Conservation (phyloP, 2,888 invertebrate species). For the Andrena marginata region DNA sequence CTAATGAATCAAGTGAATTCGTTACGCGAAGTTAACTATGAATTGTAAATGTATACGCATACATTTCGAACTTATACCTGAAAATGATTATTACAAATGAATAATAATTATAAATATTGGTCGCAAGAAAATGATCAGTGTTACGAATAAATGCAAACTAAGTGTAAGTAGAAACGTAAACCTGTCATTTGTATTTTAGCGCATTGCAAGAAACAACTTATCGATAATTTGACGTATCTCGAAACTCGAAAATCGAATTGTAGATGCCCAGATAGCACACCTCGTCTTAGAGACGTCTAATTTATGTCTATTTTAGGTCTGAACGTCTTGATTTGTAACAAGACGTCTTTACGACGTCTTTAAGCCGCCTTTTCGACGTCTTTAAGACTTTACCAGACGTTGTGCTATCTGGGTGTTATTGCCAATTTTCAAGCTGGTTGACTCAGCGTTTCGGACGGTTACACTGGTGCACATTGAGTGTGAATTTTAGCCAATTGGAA, state of each 20-base stretch:
- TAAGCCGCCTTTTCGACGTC: no score
- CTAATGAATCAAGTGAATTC: not conserved
- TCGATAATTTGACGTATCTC: constrained; percentile 18
- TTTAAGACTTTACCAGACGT: no score
- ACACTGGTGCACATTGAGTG: no score
- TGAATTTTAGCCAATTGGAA: no score
- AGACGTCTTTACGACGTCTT: no score
- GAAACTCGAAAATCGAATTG: constrained; percentile 25
- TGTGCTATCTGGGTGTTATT: no score
- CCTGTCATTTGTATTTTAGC: constrained; percentile 37
- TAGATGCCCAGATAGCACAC: no score
- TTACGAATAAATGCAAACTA: not conserved
- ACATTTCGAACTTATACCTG: constrained; percentile 2
- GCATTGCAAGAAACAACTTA: constrained; percentile 7
- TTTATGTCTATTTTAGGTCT: no score
- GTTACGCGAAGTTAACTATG: not conserved
- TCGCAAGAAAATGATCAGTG: not conserved
- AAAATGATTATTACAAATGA: not conserved
- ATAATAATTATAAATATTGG: not conserved
- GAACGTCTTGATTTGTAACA: no score
- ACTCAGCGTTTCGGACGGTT: no score
- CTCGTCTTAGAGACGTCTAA: no score
- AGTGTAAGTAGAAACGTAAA: not conserved
- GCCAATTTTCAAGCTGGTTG: no score
- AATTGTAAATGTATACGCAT: not conserved